Base-by-base conservation (phyloP, 2,797 vertebrate species). In the Rhinophrynus dorsalis region DNA sequence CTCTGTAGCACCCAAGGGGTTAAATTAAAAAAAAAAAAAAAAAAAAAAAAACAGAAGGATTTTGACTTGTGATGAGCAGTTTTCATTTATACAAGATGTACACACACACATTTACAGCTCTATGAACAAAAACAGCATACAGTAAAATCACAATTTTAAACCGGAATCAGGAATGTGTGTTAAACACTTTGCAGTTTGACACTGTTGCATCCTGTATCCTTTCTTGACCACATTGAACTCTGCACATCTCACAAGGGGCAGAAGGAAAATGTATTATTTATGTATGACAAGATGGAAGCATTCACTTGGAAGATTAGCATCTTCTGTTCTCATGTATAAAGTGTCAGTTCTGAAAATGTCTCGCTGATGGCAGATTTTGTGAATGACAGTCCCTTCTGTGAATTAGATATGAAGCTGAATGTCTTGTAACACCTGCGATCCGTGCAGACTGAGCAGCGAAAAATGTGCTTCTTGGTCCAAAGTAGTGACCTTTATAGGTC, bases 231-330 rank as follows among this genome's bases (percentile, higher is more conserved):
- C 33, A 54, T 47, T 37, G 55, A 60, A 67, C 47, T 29, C 62
- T 38, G 54, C n/a, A 20, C 12, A 29, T 58, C 54, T 65, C 69
- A 59, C 35, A 38, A 23, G 70, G 70, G 55, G 60, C 45, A n/a
- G 26, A 29, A 63, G 44, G 62, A 26, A 12, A 24, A 67, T 66
- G 55, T 67, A 66, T 73, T 73, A 66, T 73, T 66, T 66, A 66
- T 73, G 62, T 67, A 51, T 59, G 70, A 73, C 70, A 66, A 73
- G 70, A 66, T 60, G 45, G 54, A 30, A 51, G 61, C 69, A 44
- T 65, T 72, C 69, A 72, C 37, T 72, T 21, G 69, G 61, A 73
- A 73, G 70, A 73, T 73, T 73, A 73, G 62, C 62, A 67, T 66
- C 70, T 66, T 60, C 61, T 72, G 54, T 72, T 72, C 69, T 63